These are phyloP conservation scores for Tauraco erythrolophus DNA, from an alignment of 2,113 vertebrate genomes.

Conservation along the genomic window DNA sequence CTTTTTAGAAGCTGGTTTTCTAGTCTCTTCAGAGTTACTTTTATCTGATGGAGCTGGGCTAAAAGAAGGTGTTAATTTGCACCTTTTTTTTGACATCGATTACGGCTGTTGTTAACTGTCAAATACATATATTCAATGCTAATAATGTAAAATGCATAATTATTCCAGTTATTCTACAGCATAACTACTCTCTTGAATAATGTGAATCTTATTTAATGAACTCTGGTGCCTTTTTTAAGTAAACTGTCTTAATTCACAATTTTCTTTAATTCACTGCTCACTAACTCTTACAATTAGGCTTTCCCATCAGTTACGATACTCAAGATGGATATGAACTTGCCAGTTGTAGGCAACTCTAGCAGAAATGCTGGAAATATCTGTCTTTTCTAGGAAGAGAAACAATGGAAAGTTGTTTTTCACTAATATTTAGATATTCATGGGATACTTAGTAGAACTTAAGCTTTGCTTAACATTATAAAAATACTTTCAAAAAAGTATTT, in stretches of 20 bases:
- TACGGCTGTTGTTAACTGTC: not conserved
- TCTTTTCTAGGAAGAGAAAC: not conserved
- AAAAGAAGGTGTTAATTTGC: not conserved
- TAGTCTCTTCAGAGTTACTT: not conserved
- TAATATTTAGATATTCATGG: not conserved
- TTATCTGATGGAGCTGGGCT: not conserved
- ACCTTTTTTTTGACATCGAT: not conserved
- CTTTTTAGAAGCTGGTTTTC: not conserved
- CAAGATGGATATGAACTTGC: not conserved
- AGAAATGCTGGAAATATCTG: not conserved
- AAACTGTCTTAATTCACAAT: not conserved
- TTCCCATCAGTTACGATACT: not conserved
- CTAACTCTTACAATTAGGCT: not conserved
- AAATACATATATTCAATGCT: not conserved
- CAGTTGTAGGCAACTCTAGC: not conserved
- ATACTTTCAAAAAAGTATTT: not conserved
- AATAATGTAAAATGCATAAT: not conserved
- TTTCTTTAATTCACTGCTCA: not conserved
- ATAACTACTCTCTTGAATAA: not conserved
- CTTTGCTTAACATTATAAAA: not conserved
- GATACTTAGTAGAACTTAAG: not conserved
- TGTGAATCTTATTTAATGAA: not conserved
- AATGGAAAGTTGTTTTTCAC: not conserved
- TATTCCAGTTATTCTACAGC: not conserved
- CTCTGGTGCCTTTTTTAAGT: not conserved